These are phyloP conservation scores for Cotesia chilonis DNA, from an alignment of 1,140 invertebrate genomes.

Conservation along the genomic window DNA sequence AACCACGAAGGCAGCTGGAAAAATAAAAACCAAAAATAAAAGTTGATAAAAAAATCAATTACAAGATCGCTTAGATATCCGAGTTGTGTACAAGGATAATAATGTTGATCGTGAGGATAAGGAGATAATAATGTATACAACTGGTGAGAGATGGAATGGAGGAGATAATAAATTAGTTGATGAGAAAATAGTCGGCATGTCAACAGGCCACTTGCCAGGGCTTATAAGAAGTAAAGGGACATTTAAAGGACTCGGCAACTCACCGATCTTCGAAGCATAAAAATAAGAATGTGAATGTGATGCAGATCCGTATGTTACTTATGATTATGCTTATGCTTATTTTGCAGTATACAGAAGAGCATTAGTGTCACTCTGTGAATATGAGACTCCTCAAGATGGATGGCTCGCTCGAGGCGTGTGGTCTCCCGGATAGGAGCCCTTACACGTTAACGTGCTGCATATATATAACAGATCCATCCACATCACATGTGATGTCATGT, in stretches of 20 bases:
- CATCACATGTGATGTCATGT: too few species aligned
- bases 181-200: conserved; percentile 25
- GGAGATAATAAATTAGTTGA: conserved; percentile 5
- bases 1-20: conserved; percentile 61
- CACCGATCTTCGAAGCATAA: too few species aligned
- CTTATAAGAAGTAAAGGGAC: conserved; percentile 5
- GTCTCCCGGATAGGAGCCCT: conserved; percentile 42
- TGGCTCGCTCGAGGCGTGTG: conserved; percentile 58
- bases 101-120: conserved; percentile 7
- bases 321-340: too few species aligned
- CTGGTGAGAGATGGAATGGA: conserved; percentile 1
- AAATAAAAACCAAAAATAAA: neutral
- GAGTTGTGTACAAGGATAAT: conserved; percentile 23
- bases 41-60: conserved; percentile 25
- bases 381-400: conserved; percentile 56
- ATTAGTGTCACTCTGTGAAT: conserved; percentile 58
- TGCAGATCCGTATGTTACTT: conserved; percentile 1
- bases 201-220: conserved; percentile 14
- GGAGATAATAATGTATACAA: conserved; percentile 21
- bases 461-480: too few species aligned
- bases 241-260: conserved; percentile 36
- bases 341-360: conserved; percentile 35
- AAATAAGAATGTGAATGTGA: conserved; percentile 19
- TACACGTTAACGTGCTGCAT: too few species aligned
- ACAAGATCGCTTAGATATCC: conserved; percentile 11